Evolutionary conservation across 2,888 invertebrate genomes (phyloP).

Genomic region (Ormyrus rosae): DNA sequence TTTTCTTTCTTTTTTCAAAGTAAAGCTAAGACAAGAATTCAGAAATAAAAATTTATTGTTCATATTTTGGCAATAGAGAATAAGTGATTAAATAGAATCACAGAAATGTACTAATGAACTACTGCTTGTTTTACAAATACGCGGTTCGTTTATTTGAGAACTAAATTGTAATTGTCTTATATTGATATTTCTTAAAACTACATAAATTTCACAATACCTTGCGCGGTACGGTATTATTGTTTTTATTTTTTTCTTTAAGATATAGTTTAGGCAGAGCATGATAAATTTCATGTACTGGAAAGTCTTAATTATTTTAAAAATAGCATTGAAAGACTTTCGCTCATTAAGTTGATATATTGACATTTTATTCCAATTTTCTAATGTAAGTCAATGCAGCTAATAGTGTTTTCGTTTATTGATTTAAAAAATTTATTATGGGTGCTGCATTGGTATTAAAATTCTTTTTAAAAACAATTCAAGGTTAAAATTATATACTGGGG

Average conservation of each 20-base stretch:
- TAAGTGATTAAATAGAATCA: conserved; percentile 17
- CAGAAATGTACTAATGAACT: conserved; percentile 28
- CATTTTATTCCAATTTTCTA: neutral
- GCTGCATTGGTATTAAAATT: too few relatives aligned
- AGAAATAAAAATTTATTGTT: too few relatives aligned
- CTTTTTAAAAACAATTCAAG: too few relatives aligned
- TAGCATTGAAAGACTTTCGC: conserved; percentile 26
- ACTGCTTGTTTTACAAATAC: conserved; percentile 17
- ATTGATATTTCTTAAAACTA: conserved; percentile 27
- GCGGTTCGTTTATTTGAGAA: conserved; percentile 19
- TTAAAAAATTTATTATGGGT: neutral
- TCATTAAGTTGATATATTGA: conserved; percentile 20
- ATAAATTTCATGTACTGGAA: conserved; percentile 6
- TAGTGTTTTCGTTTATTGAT: neutral
- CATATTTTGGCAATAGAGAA: too few relatives aligned
- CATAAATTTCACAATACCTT: conserved; percentile 18
- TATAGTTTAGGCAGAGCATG: conserved; percentile 15
- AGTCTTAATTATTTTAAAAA: conserved; percentile 24
- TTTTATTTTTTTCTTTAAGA: neutral
- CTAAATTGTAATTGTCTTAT: conserved; percentile 14
- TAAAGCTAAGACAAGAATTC: too few relatives aligned
- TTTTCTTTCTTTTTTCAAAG: too few relatives aligned
- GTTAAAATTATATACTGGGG: too few relatives aligned
- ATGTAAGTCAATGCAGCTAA: conserved; percentile 2
- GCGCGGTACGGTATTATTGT: neutral